Conservation (phyloP, 2,888 invertebrate genomes). For the Orgyia antiqua region DNA sequence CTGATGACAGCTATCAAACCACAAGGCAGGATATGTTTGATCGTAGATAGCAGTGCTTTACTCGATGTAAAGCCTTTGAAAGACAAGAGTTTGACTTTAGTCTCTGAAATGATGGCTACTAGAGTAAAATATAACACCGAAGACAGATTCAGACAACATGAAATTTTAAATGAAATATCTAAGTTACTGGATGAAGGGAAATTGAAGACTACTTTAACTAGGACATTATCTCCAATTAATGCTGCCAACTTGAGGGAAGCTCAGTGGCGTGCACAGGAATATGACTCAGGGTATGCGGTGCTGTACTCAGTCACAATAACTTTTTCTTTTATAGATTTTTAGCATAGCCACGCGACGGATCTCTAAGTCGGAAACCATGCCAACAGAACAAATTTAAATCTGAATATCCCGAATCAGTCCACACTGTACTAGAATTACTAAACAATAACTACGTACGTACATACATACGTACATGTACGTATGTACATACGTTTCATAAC, state of each 20-base stretch:
- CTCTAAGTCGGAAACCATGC: too few species aligned
- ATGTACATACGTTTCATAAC: too few species aligned
- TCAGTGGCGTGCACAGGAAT: too few species aligned
- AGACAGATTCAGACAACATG: conserved; percentile 49
- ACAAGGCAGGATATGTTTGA: conserved; percentile 58
- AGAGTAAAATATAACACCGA: conserved; percentile 59
- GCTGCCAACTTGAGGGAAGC: conserved; percentile 55
- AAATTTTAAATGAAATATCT: conserved; percentile 47
- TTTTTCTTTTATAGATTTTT: too few species aligned
- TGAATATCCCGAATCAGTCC: too few species aligned
- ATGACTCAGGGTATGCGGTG: too few species aligned
- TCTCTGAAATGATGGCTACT: conserved; percentile 57
- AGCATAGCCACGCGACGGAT: too few species aligned
- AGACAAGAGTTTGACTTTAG: conserved; percentile 59
- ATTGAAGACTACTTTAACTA: conserved; percentile 50
- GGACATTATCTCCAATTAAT: conserved; percentile 56
- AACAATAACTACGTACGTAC: too few species aligned
- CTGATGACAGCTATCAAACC: conserved; percentile 56
- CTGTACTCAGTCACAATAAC: too few species aligned
- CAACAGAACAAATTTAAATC: too few species aligned
- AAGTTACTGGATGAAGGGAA: conserved; percentile 49
- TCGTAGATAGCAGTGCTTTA: conserved; percentile 56
- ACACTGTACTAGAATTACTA: too few species aligned
- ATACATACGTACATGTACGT: too few species aligned
- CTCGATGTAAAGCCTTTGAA: conserved; percentile 51